Evolutionary conservation across 2,888 invertebrate species (phyloP).

Genomic region (Smittia aterrima): DNA sequence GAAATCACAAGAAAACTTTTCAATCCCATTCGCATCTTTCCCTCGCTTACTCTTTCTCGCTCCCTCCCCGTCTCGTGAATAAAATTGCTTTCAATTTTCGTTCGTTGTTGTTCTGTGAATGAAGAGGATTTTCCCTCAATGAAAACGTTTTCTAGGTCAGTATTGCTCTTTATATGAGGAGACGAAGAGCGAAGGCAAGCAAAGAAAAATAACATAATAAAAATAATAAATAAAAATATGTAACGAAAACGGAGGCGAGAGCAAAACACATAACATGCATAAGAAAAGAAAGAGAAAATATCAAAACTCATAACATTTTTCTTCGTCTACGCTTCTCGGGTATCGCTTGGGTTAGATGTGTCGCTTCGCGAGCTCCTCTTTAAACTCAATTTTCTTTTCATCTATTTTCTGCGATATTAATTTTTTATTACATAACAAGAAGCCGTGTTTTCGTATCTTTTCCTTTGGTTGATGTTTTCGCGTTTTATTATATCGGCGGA

Average conservation of each 20-base stretch:
- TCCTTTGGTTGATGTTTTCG: constrained; percentile 24
- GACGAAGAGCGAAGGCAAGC: neutral
- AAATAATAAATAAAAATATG: constrained; percentile 37
- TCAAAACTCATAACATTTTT: constrained; percentile 39
- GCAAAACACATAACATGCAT: constrained; percentile 15
- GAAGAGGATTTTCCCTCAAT: constrained; percentile 35
- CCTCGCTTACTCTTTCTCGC: neutral
- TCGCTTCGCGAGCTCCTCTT: constrained; percentile 28
- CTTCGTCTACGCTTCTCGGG: constrained; percentile 36
- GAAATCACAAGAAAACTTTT: neutral
- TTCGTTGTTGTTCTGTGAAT: neutral
- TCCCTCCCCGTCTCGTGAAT: neutral
- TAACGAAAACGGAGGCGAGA: constrained; percentile 40
- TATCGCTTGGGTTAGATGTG: constrained; percentile 29
- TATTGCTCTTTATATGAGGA: constrained; percentile 37
- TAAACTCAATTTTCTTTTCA: constrained; percentile 32
- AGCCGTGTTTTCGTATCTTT: constrained; percentile 2
- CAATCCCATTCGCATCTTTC: neutral
- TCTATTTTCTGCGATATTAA: constrained; percentile 21
- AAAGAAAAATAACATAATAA: constrained; percentile 31
- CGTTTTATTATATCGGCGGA: neutral
- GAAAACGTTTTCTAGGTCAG: constrained; percentile 42
- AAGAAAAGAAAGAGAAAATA: constrained; percentile 25
- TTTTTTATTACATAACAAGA: constrained; percentile 33
- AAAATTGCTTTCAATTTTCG: neutral